These are phyloP conservation scores for Masticophis lateralis DNA, from an alignment of 2,797 vertebrate species.

Conservation along the genomic window DNA sequence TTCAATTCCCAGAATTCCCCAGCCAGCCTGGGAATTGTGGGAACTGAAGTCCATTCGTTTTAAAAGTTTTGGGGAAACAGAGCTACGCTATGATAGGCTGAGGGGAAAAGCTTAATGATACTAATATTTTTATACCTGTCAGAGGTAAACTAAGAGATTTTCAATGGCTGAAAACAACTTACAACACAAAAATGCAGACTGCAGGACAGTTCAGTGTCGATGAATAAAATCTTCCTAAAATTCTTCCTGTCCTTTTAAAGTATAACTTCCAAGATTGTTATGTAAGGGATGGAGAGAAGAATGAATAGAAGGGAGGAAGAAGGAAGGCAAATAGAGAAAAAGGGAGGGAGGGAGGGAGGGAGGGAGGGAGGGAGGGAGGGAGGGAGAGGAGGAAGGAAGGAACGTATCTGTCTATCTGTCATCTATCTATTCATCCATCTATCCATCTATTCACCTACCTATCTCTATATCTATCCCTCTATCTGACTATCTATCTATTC, in stretches of 20 bases:
- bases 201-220: neutral
- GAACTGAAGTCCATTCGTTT: neutral
- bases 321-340: too few relatives aligned
- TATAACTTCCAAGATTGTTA: neutral
- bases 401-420: too few relatives aligned
- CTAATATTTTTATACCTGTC: neutral
- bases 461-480: too few relatives aligned
- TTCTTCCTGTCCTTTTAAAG: neutral
- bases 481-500: too few relatives aligned
- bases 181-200: neutral
- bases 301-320: neutral
- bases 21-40: neutral
- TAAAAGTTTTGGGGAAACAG: neutral
- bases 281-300: neutral
- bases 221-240: neutral
- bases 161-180: neutral
- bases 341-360: too few relatives aligned
- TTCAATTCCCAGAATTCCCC: neutral
- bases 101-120: neutral
- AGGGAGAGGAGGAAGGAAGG: too few relatives aligned
- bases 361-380: too few relatives aligned
- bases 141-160: neutral
- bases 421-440: too few relatives aligned
- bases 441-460: too few relatives aligned
- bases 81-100: neutral